Conservation (phyloP, 2,888 invertebrate genomes). For the Drosophila falleni region DNA sequence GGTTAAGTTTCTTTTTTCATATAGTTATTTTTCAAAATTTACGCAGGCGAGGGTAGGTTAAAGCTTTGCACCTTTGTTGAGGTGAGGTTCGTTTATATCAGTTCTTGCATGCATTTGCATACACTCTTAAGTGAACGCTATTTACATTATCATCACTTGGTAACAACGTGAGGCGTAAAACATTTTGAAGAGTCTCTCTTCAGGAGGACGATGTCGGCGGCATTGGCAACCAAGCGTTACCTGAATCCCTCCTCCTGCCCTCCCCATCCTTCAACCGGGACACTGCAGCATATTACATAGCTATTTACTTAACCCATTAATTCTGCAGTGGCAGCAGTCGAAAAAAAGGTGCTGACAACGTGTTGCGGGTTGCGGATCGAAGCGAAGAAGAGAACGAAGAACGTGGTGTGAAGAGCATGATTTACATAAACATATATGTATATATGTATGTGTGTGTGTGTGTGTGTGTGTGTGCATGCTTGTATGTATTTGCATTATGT, state of each 20-base stretch:
- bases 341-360: slow-evolving; percentile 67
- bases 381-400: not conserved
- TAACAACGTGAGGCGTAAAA: slow-evolving; percentile 15
- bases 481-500: slow-evolving; percentile 58
- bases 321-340: slow-evolving; percentile 54
- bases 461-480: slow-evolving; percentile 38
- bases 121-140: slow-evolving; percentile 23
- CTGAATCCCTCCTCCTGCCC: slow-evolving; percentile 21
- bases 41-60: slow-evolving; percentile 8
- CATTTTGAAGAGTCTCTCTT: slow-evolving; percentile 10
- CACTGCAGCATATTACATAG: slow-evolving; percentile 63
- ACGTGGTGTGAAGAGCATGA: slow-evolving; percentile 51
- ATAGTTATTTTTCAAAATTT: not conserved
- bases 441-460: slow-evolving; percentile 11
- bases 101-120: slow-evolving; percentile 25
- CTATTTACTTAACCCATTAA: slow-evolving; percentile 79
- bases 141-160: slow-evolving; percentile 34
- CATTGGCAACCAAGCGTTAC: slow-evolving; percentile 45
- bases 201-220: slow-evolving; percentile 4
- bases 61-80: slow-evolving; percentile 10
- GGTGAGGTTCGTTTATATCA: slow-evolving; percentile 15
- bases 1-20: not conserved
- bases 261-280: slow-evolving; percentile 1
- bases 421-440: slow-evolving; percentile 1
- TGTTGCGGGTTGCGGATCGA: slow-evolving; percentile 7